Evolutionary conservation across 1,140 invertebrate genomes (phyloP).

Genomic region (Diuraphis noxia): DNA sequence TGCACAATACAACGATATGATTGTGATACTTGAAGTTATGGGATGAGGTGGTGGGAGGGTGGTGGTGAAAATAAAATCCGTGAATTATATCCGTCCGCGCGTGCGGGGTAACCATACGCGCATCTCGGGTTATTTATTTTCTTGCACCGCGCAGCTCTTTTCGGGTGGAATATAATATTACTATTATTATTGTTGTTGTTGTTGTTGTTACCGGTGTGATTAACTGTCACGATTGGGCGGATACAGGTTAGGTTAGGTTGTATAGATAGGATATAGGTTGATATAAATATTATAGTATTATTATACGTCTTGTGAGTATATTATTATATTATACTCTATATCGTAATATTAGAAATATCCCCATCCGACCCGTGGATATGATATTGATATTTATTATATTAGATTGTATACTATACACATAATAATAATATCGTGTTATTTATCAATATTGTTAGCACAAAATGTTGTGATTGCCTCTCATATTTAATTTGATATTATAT

Average conservation of each 20-base stretch:
- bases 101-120: neutral
- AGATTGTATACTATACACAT: too few species aligned
- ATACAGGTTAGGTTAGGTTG: too few species aligned
- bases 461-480: too few species aligned
- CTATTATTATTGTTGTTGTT: neutral
- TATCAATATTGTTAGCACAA: too few species aligned
- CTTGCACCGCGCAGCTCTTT: neutral
- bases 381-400: too few species aligned
- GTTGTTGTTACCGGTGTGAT: neutral
- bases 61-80: neutral
- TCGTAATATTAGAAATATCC: neutral
- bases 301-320: neutral
- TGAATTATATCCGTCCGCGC: slow-evolving; percentile 14
- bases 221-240: neutral
- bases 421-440: too few species aligned
- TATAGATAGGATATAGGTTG: too few species aligned
- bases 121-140: neutral
- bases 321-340: neutral
- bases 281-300: neutral
- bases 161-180: neutral
- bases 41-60: neutral
- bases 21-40: neutral
- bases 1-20: neutral
- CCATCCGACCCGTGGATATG: neutral
- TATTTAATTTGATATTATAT: neutral